These are phyloP conservation scores for Halisarca cf. caerulea DNA, from an alignment of 37 sponge, comb jelly and placozoan genomes.

Conservation along the genomic window DNA sequence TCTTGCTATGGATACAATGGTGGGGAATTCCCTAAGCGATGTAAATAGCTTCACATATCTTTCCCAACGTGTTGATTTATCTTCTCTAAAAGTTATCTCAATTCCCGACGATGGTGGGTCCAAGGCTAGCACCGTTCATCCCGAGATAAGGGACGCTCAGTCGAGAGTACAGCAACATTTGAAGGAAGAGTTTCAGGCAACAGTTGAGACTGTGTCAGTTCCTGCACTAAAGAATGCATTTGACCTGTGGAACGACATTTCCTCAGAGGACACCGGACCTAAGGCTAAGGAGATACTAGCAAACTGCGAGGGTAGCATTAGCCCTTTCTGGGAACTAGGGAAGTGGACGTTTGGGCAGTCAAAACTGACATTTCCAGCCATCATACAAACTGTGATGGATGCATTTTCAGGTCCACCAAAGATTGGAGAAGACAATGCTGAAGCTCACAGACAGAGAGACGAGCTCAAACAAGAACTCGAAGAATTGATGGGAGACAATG, in stretches of 20 bases:
- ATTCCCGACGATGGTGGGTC: slow-evolving; percentile 21
- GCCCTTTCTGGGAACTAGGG: slow-evolving; percentile 34
- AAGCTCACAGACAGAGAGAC: slow-evolving; percentile 8
- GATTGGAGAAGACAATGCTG: slow-evolving; percentile 37
- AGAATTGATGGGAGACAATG: slow-evolving; percentile 46
- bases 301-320: slow-evolving; percentile 12
- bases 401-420: slow-evolving; percentile 19
- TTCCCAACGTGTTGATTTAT: background rate
- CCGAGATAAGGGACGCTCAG: background rate
- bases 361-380: slow-evolving; percentile 15
- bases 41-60: background rate
- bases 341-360: slow-evolving; percentile 36
- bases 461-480: slow-evolving; percentile 43
- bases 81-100: slow-evolving; percentile 26
- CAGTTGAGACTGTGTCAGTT: background rate
- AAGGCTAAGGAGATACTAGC: background rate
- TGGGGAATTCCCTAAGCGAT: background rate
- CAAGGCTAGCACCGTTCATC: background rate
- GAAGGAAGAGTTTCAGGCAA: background rate
- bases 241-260: background rate
- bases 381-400: slow-evolving; percentile 14
- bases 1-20: slow-evolving; percentile 45
- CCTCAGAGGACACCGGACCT: slow-evolving; percentile 28
- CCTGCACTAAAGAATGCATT: background rate
- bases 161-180: background rate